Conservation (phyloP, 2,113 vertebrate genomes). For the Anolis carolinensis region DNA sequence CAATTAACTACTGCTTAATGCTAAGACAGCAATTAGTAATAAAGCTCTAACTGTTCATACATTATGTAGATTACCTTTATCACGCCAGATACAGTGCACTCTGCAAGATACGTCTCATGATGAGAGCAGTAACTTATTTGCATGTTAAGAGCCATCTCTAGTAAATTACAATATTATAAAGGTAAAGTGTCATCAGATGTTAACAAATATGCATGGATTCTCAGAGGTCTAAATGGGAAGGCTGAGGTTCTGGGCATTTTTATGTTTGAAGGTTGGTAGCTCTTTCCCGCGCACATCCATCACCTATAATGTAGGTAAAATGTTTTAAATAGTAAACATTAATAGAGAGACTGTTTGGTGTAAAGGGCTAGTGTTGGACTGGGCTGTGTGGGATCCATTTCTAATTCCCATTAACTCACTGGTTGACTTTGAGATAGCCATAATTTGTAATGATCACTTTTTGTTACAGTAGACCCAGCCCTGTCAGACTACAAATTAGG, state of each 20-base stretch:
- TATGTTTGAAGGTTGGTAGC: neutral
- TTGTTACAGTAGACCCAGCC: too few species aligned
- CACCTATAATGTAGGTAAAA: neutral
- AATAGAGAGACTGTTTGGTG: neutral
- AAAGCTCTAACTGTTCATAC: slow-evolving; percentile 70
- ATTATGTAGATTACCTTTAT: slow-evolving; percentile 72
- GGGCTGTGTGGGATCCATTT: neutral
- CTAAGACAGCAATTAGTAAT: slow-evolving; percentile 71
- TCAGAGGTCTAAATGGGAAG: slow-evolving; percentile 54
- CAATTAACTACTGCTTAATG: slow-evolving; percentile 66
- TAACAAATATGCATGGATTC: slow-evolving; percentile 38
- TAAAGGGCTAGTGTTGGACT: neutral
- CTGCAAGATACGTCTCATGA: slow-evolving; percentile 60
- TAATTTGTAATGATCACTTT: too few species aligned
- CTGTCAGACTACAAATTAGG: too few species aligned
- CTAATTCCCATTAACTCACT: neutral
- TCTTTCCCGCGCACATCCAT: neutral
- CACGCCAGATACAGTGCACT: slow-evolving; percentile 62
- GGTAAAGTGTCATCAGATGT: slow-evolving; percentile 63
- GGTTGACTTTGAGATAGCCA: neutral
- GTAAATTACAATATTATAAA: slow-evolving; percentile 58
- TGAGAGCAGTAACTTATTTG: slow-evolving; percentile 65
- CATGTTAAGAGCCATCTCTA: slow-evolving; percentile 51
- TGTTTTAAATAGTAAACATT: neutral
- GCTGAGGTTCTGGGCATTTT: slow-evolving; percentile 16